phyloP scores from a whole-genome alignment of 2,888 invertebrate species.

The Sminthurides aquaticus region DNA sequence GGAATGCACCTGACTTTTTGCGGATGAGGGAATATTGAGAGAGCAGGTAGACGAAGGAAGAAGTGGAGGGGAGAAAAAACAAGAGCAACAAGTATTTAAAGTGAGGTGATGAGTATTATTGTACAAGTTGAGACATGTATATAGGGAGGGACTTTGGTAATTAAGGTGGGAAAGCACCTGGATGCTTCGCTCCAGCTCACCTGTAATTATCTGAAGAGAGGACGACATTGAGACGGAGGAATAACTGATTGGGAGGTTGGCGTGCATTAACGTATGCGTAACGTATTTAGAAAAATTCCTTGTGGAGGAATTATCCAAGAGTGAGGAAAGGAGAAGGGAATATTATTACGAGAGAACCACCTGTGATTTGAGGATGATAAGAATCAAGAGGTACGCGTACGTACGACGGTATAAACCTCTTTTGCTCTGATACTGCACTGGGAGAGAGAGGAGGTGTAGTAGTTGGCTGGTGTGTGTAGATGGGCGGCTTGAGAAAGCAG shows the following conservation, averaged over 20 bases:
- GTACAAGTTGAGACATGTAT: no score
- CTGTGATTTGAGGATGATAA: no score
- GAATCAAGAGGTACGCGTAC: no score
- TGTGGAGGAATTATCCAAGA: neutral
- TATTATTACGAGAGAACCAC: neutral
- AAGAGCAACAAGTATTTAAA: neutral
- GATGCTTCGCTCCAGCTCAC: neutral
- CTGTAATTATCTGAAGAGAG: neutral
- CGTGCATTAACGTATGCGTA: neutral
- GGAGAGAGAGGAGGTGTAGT: no score
- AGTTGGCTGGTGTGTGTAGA: no score
- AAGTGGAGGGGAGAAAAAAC: neutral
- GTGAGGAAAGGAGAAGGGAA: neutral
- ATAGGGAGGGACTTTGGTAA: neutral
- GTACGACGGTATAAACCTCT: no score
- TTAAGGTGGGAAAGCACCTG: neutral
- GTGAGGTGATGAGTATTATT: no score
- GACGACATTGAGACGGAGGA: neutral
- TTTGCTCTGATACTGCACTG: no score
- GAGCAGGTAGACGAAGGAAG: neutral
- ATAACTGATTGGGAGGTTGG: neutral
- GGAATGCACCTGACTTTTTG: neutral
- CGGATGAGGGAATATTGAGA: neutral
- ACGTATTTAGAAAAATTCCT: no score
- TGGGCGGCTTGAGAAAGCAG: no score